Percentiles rank a stretch among this genome's conserved stretches.
phyloP scores from a whole-genome alignment of 2,888 invertebrate genomes.

The Microctonus brassicae region DNA sequence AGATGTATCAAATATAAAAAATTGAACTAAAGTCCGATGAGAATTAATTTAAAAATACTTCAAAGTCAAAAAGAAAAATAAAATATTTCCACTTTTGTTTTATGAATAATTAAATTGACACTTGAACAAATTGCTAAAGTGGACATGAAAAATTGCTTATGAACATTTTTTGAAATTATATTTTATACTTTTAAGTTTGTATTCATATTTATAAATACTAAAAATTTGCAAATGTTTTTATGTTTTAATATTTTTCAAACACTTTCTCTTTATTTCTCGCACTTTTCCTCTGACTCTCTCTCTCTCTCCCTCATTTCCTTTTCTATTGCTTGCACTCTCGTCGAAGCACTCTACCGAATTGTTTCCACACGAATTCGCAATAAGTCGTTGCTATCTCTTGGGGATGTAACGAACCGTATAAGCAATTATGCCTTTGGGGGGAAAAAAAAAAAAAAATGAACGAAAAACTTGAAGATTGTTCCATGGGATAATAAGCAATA shows the following conservation, averaged over 20 bases:
- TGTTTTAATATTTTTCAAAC: constrained; percentile 1
- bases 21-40: no score
- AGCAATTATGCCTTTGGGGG: background rate
- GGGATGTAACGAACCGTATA: constrained; percentile 8
- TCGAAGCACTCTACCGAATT: constrained; percentile 35
- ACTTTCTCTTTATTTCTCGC: no score
- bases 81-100: no score
- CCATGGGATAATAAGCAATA: constrained; percentile 4
- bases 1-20: no score
- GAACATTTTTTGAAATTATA: no score
- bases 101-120: no score
- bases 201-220: background rate
- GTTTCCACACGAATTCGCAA: constrained; percentile 20
- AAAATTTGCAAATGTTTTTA: background rate
- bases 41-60: no score
- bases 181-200: background rate
- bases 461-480: background rate
- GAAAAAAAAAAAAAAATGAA: background rate
- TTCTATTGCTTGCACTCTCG: constrained; percentile 14
- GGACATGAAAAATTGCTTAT: no score
- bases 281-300: background rate
- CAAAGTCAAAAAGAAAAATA: no score
- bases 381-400: background rate
- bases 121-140: no score
- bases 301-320: background rate